phyloP scores from a whole-genome alignment of 2,888 invertebrate species.

The Stenoptilia bipunctidactyla region DNA sequence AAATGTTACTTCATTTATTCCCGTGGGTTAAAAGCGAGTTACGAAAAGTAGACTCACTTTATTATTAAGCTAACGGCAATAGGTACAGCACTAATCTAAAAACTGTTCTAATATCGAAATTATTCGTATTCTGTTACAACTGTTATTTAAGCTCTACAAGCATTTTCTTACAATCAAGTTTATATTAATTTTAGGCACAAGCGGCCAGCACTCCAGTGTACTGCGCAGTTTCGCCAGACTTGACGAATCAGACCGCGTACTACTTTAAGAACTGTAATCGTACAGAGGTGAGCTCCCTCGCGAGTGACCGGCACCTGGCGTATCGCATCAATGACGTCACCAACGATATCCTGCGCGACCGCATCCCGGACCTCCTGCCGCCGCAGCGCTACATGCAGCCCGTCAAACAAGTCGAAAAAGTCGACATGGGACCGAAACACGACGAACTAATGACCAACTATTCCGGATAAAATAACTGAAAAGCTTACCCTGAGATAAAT shows the following conservation, averaged over 20 bases:
- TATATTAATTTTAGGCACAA: slow-evolving; percentile 88
- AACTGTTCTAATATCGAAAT: no score
- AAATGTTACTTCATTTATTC: no score
- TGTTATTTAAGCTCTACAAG: no score
- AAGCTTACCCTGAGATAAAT: no score
- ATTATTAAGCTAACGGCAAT: no score
- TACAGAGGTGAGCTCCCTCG: slow-evolving; percentile 59
- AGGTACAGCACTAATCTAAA: no score
- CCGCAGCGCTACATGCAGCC: not conserved
- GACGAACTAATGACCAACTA: not conserved
- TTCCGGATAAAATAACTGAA: no score
- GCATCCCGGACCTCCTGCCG: not conserved
- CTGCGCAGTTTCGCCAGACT: slow-evolving; percentile 86
- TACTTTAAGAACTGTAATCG: slow-evolving; percentile 92
- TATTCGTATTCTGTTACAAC: no score
- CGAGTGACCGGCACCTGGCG: slow-evolving; percentile 40
- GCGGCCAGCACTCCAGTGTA: slow-evolving; percentile 90
- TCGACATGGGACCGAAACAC: not conserved
- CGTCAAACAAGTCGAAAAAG: not conserved
- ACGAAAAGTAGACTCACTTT: no score
- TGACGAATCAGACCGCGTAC: slow-evolving; percentile 82
- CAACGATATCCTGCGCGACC: slow-evolving; percentile 26
- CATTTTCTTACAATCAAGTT: no score
- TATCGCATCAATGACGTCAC: slow-evolving; percentile 41
- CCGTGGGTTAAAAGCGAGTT: no score